Conservation (phyloP, 2,113 vertebrate genomes). For the Corynorhinus townsendii region DNA sequence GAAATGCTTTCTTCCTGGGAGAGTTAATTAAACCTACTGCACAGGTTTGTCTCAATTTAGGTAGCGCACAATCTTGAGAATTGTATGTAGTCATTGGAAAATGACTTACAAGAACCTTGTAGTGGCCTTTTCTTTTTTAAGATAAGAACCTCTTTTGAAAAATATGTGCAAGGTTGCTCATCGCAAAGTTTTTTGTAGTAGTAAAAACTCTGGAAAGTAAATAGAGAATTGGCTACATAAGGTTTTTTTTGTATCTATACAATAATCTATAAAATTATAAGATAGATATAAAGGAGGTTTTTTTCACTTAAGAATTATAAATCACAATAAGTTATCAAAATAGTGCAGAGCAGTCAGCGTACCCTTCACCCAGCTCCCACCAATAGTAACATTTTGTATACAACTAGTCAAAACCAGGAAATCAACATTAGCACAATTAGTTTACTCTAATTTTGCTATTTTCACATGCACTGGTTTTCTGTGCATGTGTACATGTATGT, state of each 20-base stretch:
- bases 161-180: neutral
- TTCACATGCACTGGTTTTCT: neutral
- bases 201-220: neutral
- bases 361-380: neutral
- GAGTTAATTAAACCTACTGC: neutral
- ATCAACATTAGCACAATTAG: neutral
- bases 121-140: neutral
- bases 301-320: neutral
- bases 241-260: neutral
- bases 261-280: neutral
- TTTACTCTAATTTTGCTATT: neutral
- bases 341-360: neutral
- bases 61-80: neutral
- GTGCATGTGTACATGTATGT: neutral
- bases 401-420: neutral
- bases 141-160: neutral
- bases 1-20: neutral
- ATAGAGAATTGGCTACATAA: neutral
- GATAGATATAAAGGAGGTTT: neutral
- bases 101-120: neutral
- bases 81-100: neutral
- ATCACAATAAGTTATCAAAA: slow-evolving; percentile 3
- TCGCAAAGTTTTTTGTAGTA: neutral
- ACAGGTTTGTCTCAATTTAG: neutral
- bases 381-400: neutral